Conservation (phyloP, 2,797 vertebrate species). For the Tachyglossus aculeatus region DNA sequence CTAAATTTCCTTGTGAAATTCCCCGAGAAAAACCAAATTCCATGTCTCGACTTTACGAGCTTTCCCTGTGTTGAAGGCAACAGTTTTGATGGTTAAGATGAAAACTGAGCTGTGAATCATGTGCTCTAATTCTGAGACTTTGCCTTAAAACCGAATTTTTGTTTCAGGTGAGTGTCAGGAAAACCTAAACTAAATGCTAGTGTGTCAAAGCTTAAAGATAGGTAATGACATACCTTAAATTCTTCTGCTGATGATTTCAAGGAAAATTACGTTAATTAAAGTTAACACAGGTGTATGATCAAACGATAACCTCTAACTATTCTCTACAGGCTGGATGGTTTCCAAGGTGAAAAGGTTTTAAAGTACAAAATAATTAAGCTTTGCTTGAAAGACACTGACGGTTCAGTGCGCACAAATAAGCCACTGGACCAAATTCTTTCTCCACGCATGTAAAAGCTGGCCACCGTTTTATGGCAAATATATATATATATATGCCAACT, state of each 20-base stretch:
- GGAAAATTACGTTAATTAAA: slow-evolving; percentile 69
- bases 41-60: not conserved
- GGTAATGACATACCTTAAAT: slow-evolving; percentile 44
- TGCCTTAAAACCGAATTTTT: not conserved
- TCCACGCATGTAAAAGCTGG: not conserved
- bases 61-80: not conserved
- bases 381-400: slow-evolving; percentile 62
- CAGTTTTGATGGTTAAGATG: not conserved
- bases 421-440: not conserved
- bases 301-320: slow-evolving; percentile 61
- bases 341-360: slow-evolving; percentile 72
- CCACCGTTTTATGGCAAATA: too few species aligned
- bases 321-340: slow-evolving; percentile 66
- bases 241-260: slow-evolving; percentile 61
- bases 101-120: not conserved
- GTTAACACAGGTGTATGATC: slow-evolving; percentile 74
- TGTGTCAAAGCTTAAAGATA: not conserved
- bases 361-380: slow-evolving; percentile 77
- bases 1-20: not conserved
- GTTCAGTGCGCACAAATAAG: slow-evolving; percentile 32
- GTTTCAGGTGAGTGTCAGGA: not conserved
- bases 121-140: not conserved
- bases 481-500: too few species aligned
- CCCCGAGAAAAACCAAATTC: not conserved
- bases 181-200: not conserved